phyloP scores from a whole-genome alignment of 1,140 invertebrate species.

The Eumeta japonica region DNA sequence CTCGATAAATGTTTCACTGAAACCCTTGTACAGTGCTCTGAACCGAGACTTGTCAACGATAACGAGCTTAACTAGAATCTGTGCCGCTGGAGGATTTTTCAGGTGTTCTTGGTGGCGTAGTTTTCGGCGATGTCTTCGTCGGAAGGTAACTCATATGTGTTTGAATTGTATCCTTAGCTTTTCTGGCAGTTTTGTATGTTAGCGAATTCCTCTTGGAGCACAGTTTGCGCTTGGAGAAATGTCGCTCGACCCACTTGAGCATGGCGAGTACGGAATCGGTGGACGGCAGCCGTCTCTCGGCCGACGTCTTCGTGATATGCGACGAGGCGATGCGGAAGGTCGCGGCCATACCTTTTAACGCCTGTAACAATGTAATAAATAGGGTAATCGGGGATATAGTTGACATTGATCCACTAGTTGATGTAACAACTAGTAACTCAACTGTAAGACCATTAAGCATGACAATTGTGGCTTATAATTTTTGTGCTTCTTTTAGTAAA shows the following conservation, averaged over 20 bases:
- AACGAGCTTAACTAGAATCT: conserved; percentile 29
- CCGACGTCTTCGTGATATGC: conserved; percentile 80
- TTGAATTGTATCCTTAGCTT: conserved; percentile 63
- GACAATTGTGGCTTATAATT: no score
- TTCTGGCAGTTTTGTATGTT: conserved; percentile 59
- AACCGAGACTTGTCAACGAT: no score
- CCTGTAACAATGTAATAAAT: conserved; percentile 58
- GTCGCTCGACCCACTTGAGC: conserved; percentile 85
- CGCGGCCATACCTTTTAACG: conserved; percentile 84
- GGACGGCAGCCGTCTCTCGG: conserved; percentile 79
- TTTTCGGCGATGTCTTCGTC: conserved; percentile 22
- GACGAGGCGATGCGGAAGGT: conserved; percentile 86
- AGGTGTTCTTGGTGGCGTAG: conserved; percentile 31
- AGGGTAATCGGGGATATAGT: no score
- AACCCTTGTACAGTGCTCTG: no score
- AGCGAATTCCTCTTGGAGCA: conserved; percentile 57
- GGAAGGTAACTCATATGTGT: conserved; percentile 70
- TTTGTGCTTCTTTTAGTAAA: no score
- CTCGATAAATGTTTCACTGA: no score
- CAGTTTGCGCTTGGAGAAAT: conserved; percentile 74
- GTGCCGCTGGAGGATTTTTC: conserved; percentile 32
- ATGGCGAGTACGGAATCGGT: conserved; percentile 86
- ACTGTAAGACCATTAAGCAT: no score
- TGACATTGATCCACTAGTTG: no score
- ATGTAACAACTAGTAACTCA: no score